Evolutionary conservation across 2,797 vertebrate genomes (phyloP).

Genomic region (Steatocranus sp.): DNA sequence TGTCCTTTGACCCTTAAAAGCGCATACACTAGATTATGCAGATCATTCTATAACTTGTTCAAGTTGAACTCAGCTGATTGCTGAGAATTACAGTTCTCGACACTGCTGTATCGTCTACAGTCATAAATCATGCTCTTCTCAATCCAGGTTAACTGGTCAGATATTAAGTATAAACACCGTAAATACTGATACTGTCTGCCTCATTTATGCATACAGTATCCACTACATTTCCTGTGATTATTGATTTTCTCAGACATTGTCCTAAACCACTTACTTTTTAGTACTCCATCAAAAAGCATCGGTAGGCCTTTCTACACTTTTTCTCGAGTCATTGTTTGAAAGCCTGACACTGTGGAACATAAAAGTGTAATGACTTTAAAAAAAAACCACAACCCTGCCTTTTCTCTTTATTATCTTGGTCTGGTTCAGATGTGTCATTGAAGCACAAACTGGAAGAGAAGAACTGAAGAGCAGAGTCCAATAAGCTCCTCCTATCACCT

Average conservation of each 20-base stretch:
- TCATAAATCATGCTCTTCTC: not conserved
- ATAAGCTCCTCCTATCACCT: constrained; percentile 61
- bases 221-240: not conserved
- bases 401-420: not conserved
- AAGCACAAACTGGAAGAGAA: constrained; percentile 15
- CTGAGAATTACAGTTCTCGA: not conserved
- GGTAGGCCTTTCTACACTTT: not conserved
- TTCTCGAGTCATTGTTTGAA: not conserved
- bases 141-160: not conserved
- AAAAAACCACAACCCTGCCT: not conserved
- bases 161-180: not conserved
- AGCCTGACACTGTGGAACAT: not conserved
- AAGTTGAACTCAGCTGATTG: not conserved
- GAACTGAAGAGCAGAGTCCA: not conserved
- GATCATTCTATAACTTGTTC: not conserved
- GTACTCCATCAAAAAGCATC: not conserved
- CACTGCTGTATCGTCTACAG: not conserved
- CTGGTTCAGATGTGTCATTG: not conserved
- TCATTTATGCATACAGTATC: not conserved
- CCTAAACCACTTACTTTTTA: not conserved
- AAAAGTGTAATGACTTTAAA: not conserved
- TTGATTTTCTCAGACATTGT: not conserved
- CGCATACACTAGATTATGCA: not conserved
- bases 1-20: not conserved
- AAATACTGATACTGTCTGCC: not conserved